These are phyloP conservation scores for Pherbina coryleti DNA, from an alignment of 2,888 invertebrate genomes.

Conservation along the genomic window DNA sequence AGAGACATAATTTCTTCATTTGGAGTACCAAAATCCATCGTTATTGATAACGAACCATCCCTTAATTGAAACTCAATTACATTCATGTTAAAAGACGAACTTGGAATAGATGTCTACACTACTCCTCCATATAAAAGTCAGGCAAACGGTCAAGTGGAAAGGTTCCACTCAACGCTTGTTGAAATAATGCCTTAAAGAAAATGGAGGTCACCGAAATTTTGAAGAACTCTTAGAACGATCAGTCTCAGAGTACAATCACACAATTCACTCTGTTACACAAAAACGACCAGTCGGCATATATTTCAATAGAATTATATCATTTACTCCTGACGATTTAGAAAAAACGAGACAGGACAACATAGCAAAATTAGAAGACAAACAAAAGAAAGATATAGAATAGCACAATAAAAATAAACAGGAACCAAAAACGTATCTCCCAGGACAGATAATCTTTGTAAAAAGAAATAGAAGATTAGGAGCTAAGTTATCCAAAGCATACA, in stretches of 20 bases:
- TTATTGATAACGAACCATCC: conserved; percentile 32
- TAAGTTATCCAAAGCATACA: neutral
- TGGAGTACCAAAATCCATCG: conserved; percentile 4
- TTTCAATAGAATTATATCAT: conserved; percentile 14
- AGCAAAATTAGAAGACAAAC: no score
- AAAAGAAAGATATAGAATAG: neutral
- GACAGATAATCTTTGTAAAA: conserved; percentile 17
- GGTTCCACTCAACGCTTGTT: conserved; percentile 38
- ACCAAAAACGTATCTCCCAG: neutral
- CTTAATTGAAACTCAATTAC: conserved; percentile 25
- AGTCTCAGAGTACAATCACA: conserved; percentile 40
- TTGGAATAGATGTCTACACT: conserved; percentile 15
- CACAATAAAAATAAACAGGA: conserved; percentile 13
- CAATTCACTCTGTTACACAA: conserved; percentile 36
- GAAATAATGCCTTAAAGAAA: no score
- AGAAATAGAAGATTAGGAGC: conserved; percentile 32
- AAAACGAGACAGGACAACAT: conserved; percentile 22
- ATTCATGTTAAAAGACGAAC: conserved; percentile 27
- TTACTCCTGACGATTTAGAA: conserved; percentile 28
- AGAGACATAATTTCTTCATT: conserved; percentile 9
- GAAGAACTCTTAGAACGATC: conserved; percentile 37
- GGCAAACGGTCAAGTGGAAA: conserved; percentile 23
- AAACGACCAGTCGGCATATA: conserved; percentile 36
- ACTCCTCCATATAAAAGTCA: neutral
- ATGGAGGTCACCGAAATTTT: conserved; percentile 28